phyloP scores from a whole-genome alignment of 1,140 invertebrate genomes.

The Drosophila nannoptera region DNA sequence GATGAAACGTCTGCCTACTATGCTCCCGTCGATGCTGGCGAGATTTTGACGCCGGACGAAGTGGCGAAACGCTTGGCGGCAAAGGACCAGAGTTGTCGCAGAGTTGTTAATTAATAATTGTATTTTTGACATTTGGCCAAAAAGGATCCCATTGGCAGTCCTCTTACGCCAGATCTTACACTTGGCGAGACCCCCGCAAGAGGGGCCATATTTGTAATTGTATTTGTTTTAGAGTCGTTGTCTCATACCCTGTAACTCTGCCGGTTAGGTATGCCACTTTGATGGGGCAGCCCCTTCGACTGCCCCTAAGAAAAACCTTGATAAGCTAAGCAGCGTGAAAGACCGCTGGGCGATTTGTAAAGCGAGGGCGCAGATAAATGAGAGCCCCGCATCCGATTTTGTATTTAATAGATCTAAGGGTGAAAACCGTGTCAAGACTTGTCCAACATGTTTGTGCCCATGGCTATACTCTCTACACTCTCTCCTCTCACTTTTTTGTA shows the following conservation, averaged over 20 bases:
- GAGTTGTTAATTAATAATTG: too few relatives aligned
- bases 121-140: too few relatives aligned
- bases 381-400: slow-evolving; percentile 7
- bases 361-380: not conserved
- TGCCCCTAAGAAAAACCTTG: slow-evolving; percentile 20
- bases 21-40: slow-evolving; percentile 88
- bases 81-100: too few relatives aligned
- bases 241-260: not conserved
- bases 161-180: slow-evolving; percentile 17
- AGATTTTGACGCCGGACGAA: slow-evolving; percentile 79
- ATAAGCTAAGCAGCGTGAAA: slow-evolving; percentile 16
- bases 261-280: slow-evolving; percentile 33
- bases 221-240: slow-evolving; percentile 56
- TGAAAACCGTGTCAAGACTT: slow-evolving; percentile 30
- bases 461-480: slow-evolving; percentile 41
- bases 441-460: slow-evolving; percentile 61
- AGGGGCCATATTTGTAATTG: slow-evolving; percentile 53
- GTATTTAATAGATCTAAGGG: slow-evolving; percentile 50
- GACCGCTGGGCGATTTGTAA: slow-evolving; percentile 9
- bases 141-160: slow-evolving; percentile 6
- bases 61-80: slow-evolving; percentile 67
- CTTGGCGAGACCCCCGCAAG: slow-evolving; percentile 18
- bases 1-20: slow-evolving; percentile 93
- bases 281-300: slow-evolving; percentile 38
- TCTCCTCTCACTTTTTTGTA: slow-evolving; percentile 62